Conservation (phyloP, 2,797 vertebrate genomes). For the Lepus townsendii region DNA sequence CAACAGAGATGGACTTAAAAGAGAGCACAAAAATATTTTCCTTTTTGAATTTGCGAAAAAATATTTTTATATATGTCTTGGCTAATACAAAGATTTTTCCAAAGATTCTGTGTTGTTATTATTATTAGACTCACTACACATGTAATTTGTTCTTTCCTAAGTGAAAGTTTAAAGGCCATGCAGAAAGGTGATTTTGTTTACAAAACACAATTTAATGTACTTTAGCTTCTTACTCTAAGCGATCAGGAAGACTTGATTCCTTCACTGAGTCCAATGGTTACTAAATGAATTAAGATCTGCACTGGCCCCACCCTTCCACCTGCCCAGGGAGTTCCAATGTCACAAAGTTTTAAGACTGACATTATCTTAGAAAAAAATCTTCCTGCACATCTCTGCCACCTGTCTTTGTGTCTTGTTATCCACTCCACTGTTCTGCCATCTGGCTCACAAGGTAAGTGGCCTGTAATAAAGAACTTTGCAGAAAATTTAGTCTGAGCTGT, state of each 20-base stretch:
- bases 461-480: constrained; percentile 71
- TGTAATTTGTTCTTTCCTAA: neutral
- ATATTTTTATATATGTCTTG: neutral
- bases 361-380: constrained; percentile 5
- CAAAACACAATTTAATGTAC: neutral
- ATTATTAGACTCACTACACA: neutral
- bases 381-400: constrained; percentile 18
- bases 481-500: constrained; percentile 19
- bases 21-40: neutral
- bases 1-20: neutral
- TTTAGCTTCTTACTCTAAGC: neutral
- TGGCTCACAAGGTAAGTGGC: constrained; percentile 66
- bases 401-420: constrained; percentile 69
- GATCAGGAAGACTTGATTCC: neutral
- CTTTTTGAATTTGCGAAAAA: neutral
- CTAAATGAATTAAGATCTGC: constrained; percentile 14
- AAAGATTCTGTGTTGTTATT: neutral
- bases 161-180: neutral
- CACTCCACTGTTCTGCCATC: constrained; percentile 72
- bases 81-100: neutral
- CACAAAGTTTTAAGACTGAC: constrained; percentile 38
- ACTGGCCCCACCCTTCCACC: neutral
- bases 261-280: neutral
- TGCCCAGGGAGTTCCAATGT: neutral
- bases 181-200: neutral